Percentiles rank a stretch among this genome's conserved stretches.
These are phyloP conservation scores for Corticium candelabrum DNA, from an alignment of 37 sponge, comb jelly and placozoan species.

Conservation along the genomic window DNA sequence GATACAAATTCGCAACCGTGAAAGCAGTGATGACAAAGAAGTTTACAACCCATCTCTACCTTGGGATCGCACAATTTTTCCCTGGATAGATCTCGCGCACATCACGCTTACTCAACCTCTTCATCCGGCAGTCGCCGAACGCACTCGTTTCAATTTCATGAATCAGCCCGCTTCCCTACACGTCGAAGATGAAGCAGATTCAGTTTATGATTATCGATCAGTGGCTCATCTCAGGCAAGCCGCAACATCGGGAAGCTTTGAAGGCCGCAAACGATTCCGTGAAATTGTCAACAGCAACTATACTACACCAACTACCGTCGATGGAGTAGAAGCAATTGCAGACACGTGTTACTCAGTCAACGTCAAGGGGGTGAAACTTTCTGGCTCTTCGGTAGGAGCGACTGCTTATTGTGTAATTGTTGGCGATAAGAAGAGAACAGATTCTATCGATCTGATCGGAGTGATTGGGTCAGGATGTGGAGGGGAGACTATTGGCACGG, in stretches of 20 bases:
- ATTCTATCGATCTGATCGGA: background rate
- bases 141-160: background rate
- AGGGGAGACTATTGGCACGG: background rate
- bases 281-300: background rate
- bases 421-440: background rate
- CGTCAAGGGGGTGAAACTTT: background rate
- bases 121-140: background rate
- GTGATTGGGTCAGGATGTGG: background rate
- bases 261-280: background rate
- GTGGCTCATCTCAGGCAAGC: background rate
- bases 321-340: background rate
- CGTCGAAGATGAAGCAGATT: background rate
- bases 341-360: background rate
- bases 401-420: background rate
- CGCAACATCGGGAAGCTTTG: background rate
- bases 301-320: background rate
- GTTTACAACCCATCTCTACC: background rate
- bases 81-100: background rate
- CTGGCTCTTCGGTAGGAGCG: background rate
- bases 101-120: background rate
- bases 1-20: background rate
- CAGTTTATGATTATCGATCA: background rate
- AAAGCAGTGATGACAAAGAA: background rate
- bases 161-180: background rate
- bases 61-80: background rate